Evolutionary conservation across 2,113 vertebrate genomes (phyloP).

Genomic region (Telmatochromis sp.): DNA sequence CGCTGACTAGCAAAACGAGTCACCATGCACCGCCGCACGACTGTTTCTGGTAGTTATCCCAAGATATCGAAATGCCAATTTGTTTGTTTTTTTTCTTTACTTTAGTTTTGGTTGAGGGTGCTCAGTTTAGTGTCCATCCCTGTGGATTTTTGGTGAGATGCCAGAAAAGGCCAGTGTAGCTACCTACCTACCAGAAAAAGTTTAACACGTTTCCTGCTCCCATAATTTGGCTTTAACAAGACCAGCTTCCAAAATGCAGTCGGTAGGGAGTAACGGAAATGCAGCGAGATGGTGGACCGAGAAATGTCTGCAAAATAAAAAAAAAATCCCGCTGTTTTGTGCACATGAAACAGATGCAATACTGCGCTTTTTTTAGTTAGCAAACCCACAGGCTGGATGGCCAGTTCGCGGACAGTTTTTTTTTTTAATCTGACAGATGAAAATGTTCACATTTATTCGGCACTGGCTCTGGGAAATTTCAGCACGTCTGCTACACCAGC

Average conservation of each 20-base stretch:
- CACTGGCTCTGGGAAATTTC: not conserved
- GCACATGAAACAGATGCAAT: constrained; percentile 30
- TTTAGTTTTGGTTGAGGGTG: constrained; percentile 46
- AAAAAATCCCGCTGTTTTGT: not conserved
- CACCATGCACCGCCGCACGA: not conserved
- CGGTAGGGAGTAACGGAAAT: constrained; percentile 22
- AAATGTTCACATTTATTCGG: not conserved
- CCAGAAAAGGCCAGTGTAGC: constrained; percentile 55
- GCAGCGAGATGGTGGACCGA: not conserved
- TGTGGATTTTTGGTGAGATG: constrained; percentile 45
- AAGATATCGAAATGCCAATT: not conserved
- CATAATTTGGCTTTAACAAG: constrained; percentile 32
- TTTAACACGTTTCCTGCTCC: constrained; percentile 24
- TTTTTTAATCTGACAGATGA: not conserved
- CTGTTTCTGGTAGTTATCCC: not conserved
- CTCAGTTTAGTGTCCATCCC: constrained; percentile 61
- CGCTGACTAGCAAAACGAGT: not conserved
- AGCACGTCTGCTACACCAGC: not conserved
- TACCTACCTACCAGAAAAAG: constrained; percentile 45
- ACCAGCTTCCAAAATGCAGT: not conserved
- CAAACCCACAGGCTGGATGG: constrained; percentile 41
- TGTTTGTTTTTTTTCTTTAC: not conserved
- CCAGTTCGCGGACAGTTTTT: constrained; percentile 42
- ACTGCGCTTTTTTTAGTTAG: constrained; percentile 64
- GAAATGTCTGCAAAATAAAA: constrained; percentile 2